A percentile compares a stretch with the other conserved stretches of the same genome.
These are phyloP conservation scores for Oreochromis grahami DNA, from an alignment of 2,797 vertebrate genomes.

Conservation along the genomic window DNA sequence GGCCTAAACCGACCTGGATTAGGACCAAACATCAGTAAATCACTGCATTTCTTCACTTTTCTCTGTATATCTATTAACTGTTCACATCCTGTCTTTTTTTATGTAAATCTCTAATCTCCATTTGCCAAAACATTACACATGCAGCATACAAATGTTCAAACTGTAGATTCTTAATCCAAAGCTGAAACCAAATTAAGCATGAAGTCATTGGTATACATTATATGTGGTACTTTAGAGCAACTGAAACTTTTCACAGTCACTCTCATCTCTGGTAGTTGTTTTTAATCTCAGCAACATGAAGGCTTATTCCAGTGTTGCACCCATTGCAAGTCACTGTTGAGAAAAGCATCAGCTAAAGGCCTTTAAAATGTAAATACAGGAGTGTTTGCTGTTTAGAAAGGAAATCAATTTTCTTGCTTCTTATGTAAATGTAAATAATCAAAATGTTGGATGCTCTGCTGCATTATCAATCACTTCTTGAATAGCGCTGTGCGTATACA, in stretches of 20 bases:
- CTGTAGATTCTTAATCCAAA: conserved; percentile 22
- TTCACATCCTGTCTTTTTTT: conserved; percentile 23
- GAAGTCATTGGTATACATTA: conserved; percentile 14
- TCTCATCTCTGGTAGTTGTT: conserved; percentile 9
- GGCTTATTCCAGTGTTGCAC: background rate
- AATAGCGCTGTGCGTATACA: conserved; percentile 36
- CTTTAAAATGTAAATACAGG: conserved; percentile 57
- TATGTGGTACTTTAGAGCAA: background rate
- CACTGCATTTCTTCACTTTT: background rate
- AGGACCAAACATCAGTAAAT: background rate
- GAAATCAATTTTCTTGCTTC: conserved; percentile 66
- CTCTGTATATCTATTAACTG: conserved; percentile 12
- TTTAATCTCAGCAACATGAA: conserved; percentile 31
- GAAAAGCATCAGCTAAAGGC: background rate
- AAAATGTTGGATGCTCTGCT: conserved; percentile 38
- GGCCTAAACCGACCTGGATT: background rate
- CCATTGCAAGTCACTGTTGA: background rate
- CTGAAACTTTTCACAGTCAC: conserved; percentile 37
- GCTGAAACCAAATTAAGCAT: conserved; percentile 6
- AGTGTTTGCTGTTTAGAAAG: conserved; percentile 33
- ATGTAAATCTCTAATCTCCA: conserved; percentile 52
- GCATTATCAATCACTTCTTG: conserved; percentile 57
- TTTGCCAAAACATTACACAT: background rate
- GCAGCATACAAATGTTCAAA: background rate
- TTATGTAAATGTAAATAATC: conserved; percentile 69